Evolutionary conservation across 2,888 invertebrate genomes (phyloP), one percentile per base, ranked within the genome.

Genomic region (Oscheius myriophilus): DNA sequence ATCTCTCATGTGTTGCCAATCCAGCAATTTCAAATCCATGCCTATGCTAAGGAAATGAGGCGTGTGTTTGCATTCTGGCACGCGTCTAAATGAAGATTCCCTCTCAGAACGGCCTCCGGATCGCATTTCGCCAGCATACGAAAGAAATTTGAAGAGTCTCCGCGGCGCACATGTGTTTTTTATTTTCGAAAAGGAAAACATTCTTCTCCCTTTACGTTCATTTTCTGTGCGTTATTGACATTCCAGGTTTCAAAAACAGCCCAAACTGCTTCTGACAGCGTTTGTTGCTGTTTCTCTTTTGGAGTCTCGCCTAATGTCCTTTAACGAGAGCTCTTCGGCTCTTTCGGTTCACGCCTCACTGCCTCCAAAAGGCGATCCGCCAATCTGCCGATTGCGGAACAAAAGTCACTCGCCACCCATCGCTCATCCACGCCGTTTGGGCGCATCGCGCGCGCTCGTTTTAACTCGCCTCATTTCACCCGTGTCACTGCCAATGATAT

Each of bases 381-480:
- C 58, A 58, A 58, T 58, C 58, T 42, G 58, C 43, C 23, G 43
- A 16, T 14, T 23, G 16, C n/a, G 11, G 26, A 42, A 58, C 58
- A 58, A 39, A 58, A 41, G 58, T 39, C 58, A 16, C 21, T 26
- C 41, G 57, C 41, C 57, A 41, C 41, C 57, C 58, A 58, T 58
- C 58, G 58, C 58, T 58, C 58, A 58, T 58, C 58, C 53, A 26
- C 43, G 11, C 42, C 21, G 33, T 33, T 33, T 33, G 33, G n/a
- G 33, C 33, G 33, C 33, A 3, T 33, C 33, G 3, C 33, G 33
- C 33, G 33, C 33, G 33, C 33, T 33, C 33, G 9, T 41, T 58
- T 58, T 42, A 23, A 21, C 9, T 43, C 45, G 18, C 58, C 43
- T 58, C 58, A 58, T 58, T 26, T 54, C 26, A 14, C 43, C 43